Evolutionary conservation across 2,888 invertebrate species (phyloP), one percentile per base, ranked within the genome.

Genomic region (Eupithecia insigniata): DNA sequence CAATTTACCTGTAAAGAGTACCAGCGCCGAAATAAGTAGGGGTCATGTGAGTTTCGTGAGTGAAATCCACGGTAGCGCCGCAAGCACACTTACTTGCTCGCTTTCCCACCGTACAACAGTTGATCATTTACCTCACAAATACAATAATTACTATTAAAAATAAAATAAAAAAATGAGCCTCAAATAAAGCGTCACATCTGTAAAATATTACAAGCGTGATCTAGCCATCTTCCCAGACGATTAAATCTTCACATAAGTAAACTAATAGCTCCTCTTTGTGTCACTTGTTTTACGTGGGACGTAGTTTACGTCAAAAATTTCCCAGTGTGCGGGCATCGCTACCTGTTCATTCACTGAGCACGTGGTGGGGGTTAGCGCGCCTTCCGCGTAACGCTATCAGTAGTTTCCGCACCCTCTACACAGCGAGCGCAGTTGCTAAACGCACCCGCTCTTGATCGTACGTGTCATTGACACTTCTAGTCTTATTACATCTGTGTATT

Each of bases 321-420:
- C 78, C 83, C 84, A 81, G 71, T 70, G 73, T 66, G 76, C 73
- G 74, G 73, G 36, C 81, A 81, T 80, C 78, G 81, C 92, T 92
- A 92, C 93, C 92, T 92, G 93, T 91, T 89, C 91, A 91, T 91
- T 92, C 86, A 90, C 81, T 82, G 85, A 80, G 86, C 90, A 88
- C 90, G 86, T 92, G 92, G 92, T 85, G 90, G 90, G 83, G 90
- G 90, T 88, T 91, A 90, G 89, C 84, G 87, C 83, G 90, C 90
- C 93, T 93, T 93, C 93, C 92, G 93, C 91, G 93, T 94, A 93
- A 92, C 88, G 88, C 92, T 92, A 92, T 93, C 93, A 92, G 92
- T 90, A 92, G 92, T 91, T 91, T 92, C 92, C 89, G 92, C 93
- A 93, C 92, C 93, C 93, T 90, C 89, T 87, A 87, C 85, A 87